Evolutionary conservation across 1,140 invertebrate species (phyloP).

Genomic region (Aporrectodea caliginosa): DNA sequence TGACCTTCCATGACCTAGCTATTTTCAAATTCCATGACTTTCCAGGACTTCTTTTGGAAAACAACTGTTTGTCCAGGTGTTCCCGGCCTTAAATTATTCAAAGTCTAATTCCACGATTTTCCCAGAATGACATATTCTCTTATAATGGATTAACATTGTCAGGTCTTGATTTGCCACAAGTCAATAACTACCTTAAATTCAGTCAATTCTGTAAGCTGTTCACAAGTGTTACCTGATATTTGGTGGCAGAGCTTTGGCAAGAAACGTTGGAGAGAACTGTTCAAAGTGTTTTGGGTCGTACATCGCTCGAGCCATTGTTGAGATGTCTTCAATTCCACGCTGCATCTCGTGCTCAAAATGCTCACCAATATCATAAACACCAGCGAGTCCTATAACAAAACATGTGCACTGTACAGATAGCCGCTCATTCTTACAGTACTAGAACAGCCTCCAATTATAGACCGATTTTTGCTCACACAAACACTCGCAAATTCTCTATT

Average conservation of each 20-base stretch:
- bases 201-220: neutral
- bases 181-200: neutral
- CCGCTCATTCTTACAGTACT: no score
- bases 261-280: constrained; percentile 47
- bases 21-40: no score
- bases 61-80: no score
- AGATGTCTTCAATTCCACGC: constrained; percentile 50
- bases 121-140: neutral
- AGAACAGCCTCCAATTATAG: no score
- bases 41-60: no score
- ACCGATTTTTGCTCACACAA: no score
- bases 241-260: constrained; percentile 37
- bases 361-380: constrained; percentile 52
- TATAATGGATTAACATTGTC: neutral
- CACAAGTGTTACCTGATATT: constrained; percentile 35
- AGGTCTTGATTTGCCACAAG: neutral
- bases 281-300: constrained; percentile 48
- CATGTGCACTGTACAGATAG: no score
- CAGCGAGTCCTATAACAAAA: constrained; percentile 47
- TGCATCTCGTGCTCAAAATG: constrained; percentile 48
- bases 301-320: constrained; percentile 49
- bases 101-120: neutral
- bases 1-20: no score
- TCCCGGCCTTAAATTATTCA: no score
- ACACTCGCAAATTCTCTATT: no score